Evolutionary conservation across 2,797 vertebrate species (phyloP), one percentile per base, ranked within the genome.

Genomic region (Microhierax caerulescens): DNA sequence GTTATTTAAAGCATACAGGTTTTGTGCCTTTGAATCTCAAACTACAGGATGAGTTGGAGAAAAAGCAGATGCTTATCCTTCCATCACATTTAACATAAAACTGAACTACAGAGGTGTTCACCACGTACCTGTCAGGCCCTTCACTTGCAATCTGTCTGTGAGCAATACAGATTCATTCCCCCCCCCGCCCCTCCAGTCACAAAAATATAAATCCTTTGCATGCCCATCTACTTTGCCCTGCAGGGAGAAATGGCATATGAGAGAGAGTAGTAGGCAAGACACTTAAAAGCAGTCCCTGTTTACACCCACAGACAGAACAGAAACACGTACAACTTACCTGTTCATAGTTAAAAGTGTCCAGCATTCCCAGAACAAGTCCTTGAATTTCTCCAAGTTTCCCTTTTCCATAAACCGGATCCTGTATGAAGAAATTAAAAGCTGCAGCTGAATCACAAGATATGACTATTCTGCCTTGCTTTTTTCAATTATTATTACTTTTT

Each of bases 341-440:
- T 91, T 99, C 99, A 73, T 99, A 99, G 96, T 98, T 99, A 95
- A 99, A 99, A 9, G 99, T 99, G 92, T 99, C 99, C 97, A 99
- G 94, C 99, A 99, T 99, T 61, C 99, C 99, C 91, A 99, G 97
- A 68, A 99, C 98, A 72, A 99, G 99, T 16, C 99, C 98, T 90
- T 99, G 99, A 96, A 99, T 99, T 98, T 99, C 99, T 93, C 99
- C 98, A 95, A 99, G 98, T 94, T 99, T 99, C 76, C 99, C 99
- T 98, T 98, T 99, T 45, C 99, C 99, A 96, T 99, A 99, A 72
- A 99, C 98, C 27, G 99, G 99, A 95, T 99, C 99, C 99, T 99
- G 96, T 56, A 85, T 14, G 32, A 93, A 96, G 59, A 94, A 88
- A 75, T 30, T 5, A 59, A 83, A 94, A 92, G 23, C n/a, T 77